Percentiles rank a stretch among this genome's conserved stretches.
These are phyloP conservation scores for Musca vetustissima DNA, from an alignment of 1,140 invertebrate species.

Conservation along the genomic window DNA sequence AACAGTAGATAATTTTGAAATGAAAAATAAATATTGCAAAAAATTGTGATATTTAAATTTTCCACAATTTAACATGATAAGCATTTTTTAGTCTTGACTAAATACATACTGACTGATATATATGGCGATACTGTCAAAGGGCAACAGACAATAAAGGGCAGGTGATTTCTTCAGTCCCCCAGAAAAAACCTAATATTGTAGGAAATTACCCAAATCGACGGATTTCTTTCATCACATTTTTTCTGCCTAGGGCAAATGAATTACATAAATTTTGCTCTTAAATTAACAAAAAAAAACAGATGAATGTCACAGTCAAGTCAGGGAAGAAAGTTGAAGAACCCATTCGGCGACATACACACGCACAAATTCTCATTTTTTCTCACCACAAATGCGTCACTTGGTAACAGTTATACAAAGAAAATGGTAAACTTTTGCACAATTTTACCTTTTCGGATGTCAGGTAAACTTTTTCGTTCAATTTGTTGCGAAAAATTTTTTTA, in stretches of 20 bases:
- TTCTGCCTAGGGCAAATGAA: background rate
- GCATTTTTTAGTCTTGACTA: background rate
- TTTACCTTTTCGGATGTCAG: background rate
- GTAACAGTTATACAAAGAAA: conserved; percentile 18
- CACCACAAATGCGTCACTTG: conserved; percentile 12
- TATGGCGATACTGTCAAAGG: background rate
- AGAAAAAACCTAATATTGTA: too few relatives aligned
- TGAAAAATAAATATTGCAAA: background rate
- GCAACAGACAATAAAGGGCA: conserved; percentile 10
- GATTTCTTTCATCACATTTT: background rate
- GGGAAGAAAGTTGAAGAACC: too few relatives aligned
- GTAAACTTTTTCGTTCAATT: too few relatives aligned
- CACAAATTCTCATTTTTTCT: background rate
- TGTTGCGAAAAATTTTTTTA: too few relatives aligned
- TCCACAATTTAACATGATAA: background rate
- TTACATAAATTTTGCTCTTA: conserved; percentile 3
- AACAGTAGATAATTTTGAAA: too few relatives aligned
- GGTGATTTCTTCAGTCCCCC: background rate
- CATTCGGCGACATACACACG: too few relatives aligned
- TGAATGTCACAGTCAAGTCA: too few relatives aligned
- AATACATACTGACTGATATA: background rate
- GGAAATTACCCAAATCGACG: background rate
- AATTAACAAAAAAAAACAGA: too few relatives aligned
- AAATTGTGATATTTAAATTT: background rate
- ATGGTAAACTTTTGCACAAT: background rate